These are phyloP conservation scores for Pteronura brasiliensis DNA, from an alignment of 2,113 vertebrate genomes.

Conservation along the genomic window DNA sequence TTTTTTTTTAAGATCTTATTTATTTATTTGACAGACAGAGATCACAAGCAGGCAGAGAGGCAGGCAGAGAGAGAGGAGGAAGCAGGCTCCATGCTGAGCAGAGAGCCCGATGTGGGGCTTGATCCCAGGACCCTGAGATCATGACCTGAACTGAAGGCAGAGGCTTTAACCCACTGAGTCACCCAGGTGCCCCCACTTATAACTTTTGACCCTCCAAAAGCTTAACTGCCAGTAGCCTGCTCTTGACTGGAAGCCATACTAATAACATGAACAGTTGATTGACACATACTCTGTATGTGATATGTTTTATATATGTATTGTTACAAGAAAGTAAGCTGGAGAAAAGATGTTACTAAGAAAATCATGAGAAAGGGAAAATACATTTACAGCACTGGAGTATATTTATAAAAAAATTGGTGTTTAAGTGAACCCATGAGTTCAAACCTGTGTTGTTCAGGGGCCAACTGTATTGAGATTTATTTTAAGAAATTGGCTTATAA, in stretches of 20 bases:
- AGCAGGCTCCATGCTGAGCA: too few species aligned
- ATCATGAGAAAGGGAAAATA: background rate
- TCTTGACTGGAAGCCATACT: background rate
- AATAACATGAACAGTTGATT: background rate
- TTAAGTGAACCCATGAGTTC: background rate
- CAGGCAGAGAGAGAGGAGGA: too few species aligned
- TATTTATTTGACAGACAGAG: too few species aligned
- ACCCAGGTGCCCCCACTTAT: background rate
- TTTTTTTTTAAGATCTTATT: background rate
- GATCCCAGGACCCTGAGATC: too few species aligned
- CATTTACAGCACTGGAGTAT: background rate
- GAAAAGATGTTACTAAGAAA: background rate
- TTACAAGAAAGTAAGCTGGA: background rate
- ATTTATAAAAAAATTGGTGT: background rate
- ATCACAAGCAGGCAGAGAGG: too few species aligned
- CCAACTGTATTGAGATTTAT: background rate
- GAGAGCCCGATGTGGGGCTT: too few species aligned
- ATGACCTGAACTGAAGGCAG: too few species aligned
- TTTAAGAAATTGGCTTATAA: background rate
- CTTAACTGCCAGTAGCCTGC: background rate
- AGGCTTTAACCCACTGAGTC: too few species aligned
- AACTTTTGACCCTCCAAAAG: background rate
- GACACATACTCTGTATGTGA: background rate
- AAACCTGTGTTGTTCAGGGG: background rate
- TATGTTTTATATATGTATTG: background rate